Percentiles rank a stretch among this genome's conserved stretches.
Evolutionary conservation across 2,113 vertebrate genomes (phyloP).

Genomic region (Pluvialis apricaria): DNA sequence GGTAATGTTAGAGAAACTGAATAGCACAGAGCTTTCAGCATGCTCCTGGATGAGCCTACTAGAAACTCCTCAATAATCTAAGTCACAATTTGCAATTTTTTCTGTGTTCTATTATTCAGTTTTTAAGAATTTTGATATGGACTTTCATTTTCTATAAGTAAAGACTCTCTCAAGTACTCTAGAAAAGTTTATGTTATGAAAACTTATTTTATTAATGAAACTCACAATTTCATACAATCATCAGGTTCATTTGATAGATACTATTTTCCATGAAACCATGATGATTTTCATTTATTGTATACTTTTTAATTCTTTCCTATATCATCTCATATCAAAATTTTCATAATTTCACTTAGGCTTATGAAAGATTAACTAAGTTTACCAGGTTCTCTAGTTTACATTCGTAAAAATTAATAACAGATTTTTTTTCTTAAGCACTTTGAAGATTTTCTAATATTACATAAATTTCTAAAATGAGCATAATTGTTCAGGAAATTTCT

Average conservation of each 20-base stretch:
- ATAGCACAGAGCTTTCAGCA: background rate
- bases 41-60: background rate
- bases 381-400: background rate
- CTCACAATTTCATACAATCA: background rate
- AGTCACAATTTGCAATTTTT: background rate
- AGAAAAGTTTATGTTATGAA: background rate
- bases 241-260: background rate
- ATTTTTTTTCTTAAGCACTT: background rate
- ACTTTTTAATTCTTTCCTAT: background rate
- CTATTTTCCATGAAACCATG: background rate
- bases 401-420: background rate
- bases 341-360: background rate
- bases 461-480: conserved; percentile 29
- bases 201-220: background rate
- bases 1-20: background rate
- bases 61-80: background rate
- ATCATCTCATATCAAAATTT: background rate
- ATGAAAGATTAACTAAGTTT: background rate
- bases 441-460: background rate
- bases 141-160: background rate
- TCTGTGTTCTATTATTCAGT: background rate
- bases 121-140: background rate
- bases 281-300: background rate
- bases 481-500: conserved; percentile 19
- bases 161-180: background rate